Base-by-base conservation (phyloP, 2,113 vertebrate genomes). In the Acanthisitta chloris region DNA sequence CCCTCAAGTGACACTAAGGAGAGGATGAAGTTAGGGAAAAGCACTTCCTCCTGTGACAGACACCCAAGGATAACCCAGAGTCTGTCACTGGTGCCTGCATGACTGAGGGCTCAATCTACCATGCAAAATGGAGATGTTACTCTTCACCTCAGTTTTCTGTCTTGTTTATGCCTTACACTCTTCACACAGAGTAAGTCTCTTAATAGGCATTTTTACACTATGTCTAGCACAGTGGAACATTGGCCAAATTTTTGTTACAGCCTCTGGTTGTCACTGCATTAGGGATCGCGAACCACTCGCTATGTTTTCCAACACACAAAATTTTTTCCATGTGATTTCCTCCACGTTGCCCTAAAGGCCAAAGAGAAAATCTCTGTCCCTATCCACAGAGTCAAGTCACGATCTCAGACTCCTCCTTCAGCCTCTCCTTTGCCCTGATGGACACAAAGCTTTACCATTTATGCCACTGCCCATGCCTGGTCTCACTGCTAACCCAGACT, bases 1-100 rank as follows among this genome's bases (percentile, higher is more conserved):
- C 96, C 96, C 96, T 95, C 96, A 95, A 96, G 93, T 97, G 94
- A 90, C 79, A 33, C 12, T 54, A 21, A 65, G 48, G 42, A 62
- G 25, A 71, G 12, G 62, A n/a, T 12, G 33, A 62, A 82, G 25
- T 33, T 34, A 11, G 17, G 54, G 3, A 7, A 42, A 80, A 52
- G 20, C 58, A 15, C 21, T 40, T 18, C 18, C 31, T 49, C 29
- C 58, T 16, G 1, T 7, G 34, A 71, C 46, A 80, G 46, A 62
- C 33, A 59, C 1, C 9, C 25, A 36, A 10, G 29, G 17, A 13
- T 14, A 82, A 80, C 8, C 20, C 46, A 28, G 45, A 21, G 9
- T 48, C 88, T 46, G 46, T 18, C 2, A 2, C 4, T 49, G 38
- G 51, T 17, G 43, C n/a, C n/a, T n/a, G n/a, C n/a, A n/a, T 13